phyloP scores from a whole-genome alignment of 2,113 vertebrate genomes.

The Lynx canadensis region DNA sequence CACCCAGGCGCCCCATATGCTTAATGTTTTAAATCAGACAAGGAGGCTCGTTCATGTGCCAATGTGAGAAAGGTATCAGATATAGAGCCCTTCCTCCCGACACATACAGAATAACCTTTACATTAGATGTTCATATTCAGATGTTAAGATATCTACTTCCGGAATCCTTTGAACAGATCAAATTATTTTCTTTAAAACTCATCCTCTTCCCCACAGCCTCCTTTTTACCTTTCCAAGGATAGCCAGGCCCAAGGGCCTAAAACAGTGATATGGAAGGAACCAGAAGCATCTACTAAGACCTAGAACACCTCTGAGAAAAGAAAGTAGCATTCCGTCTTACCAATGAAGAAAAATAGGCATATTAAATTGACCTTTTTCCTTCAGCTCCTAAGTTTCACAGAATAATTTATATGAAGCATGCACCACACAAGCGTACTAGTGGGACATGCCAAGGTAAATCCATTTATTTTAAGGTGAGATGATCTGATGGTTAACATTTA shows the following conservation, averaged over 20 bases:
- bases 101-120: neutral
- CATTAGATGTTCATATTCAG: neutral
- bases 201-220: neutral
- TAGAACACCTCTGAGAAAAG: neutral
- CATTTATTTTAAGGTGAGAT: conserved; percentile 29
- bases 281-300: neutral
- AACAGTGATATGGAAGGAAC: neutral
- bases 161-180: conserved; percentile 27
- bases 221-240: neutral
- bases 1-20: too few species aligned
- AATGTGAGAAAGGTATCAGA: neutral
- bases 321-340: neutral
- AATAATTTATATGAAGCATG: neutral
- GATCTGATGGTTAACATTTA: neutral
- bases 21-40: conserved; percentile 29
- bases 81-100: neutral
- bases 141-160: conserved; percentile 4
- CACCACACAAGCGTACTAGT: neutral
- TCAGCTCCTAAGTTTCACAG: neutral
- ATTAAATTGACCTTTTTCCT: neutral
- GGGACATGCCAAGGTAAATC: neutral
- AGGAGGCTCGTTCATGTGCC: neutral
- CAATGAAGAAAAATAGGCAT: conserved; percentile 24
- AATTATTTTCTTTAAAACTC: conserved; percentile 24
- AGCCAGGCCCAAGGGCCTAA: neutral